A percentile compares a stretch with the other conserved stretches of the same genome.
Conservation (phyloP, 2,888 invertebrate species). For the Mechanitis messenoides region DNA sequence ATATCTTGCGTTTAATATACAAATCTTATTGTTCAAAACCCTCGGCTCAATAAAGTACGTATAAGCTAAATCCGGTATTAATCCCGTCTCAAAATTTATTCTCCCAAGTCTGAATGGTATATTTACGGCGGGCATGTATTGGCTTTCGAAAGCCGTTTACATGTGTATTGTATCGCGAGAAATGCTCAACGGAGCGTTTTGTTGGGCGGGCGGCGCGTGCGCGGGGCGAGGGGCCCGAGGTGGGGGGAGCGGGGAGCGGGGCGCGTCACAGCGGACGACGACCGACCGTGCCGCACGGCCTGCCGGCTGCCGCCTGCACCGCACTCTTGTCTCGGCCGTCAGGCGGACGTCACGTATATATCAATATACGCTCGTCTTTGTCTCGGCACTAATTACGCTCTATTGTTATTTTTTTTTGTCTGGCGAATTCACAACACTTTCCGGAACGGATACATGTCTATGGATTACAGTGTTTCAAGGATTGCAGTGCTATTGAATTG, state of each 20-base stretch:
- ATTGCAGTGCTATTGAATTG: slow-evolving; percentile 65
- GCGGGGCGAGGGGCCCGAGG: slow-evolving; percentile 44
- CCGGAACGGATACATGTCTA: slow-evolving; percentile 40
- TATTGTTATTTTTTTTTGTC: slow-evolving; percentile 58
- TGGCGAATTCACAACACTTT: slow-evolving; percentile 36
- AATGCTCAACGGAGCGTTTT: slow-evolving; percentile 54
- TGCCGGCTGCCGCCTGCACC: slow-evolving; percentile 47
- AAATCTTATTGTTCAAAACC: neutral
- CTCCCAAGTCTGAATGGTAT: slow-evolving; percentile 17
- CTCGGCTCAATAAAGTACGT: neutral
- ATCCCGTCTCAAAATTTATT: slow-evolving; percentile 21
- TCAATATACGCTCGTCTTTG: slow-evolving; percentile 46
- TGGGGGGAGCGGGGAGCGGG: slow-evolving; percentile 34
- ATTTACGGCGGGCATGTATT: slow-evolving; percentile 40
- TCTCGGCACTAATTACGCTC: slow-evolving; percentile 50
- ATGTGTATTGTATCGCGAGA: slow-evolving; percentile 52
- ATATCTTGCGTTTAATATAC: neutral
- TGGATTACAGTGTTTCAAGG: slow-evolving; percentile 72
- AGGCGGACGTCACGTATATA: slow-evolving; percentile 43
- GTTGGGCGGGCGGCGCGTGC: slow-evolving; percentile 57
- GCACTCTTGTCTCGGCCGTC: slow-evolving; percentile 62
- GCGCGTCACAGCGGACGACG: slow-evolving; percentile 43
- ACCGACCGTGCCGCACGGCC: slow-evolving; percentile 36
- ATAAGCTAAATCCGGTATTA: slow-evolving; percentile 11
- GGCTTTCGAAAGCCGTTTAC: slow-evolving; percentile 57